A percentile compares a stretch with the other conserved stretches of the same genome.
These are phyloP conservation scores for Paratilapia polleni DNA, from an alignment of 2,113 vertebrate genomes.

Conservation along the genomic window DNA sequence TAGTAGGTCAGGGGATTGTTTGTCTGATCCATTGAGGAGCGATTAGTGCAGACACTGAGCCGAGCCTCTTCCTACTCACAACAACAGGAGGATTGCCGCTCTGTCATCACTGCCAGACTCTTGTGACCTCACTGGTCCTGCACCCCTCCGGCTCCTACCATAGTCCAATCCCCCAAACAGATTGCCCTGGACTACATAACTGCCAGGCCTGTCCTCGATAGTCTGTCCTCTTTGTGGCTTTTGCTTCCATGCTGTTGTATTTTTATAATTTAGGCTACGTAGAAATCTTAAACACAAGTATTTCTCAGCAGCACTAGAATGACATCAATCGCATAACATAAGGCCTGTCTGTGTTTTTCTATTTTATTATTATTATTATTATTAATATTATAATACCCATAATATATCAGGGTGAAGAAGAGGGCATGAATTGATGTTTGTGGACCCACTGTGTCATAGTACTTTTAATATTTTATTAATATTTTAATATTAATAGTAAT, in stretches of 20 bases:
- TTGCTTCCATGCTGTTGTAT: background rate
- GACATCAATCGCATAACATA: background rate
- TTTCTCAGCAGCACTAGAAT: background rate
- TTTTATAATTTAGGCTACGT: background rate
- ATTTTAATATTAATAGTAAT: too few relatives aligned
- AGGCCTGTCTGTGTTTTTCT: background rate
- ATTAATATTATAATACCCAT: background rate
- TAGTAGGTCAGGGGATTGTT: conserved; percentile 76
- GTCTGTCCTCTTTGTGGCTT: conserved; percentile 16
- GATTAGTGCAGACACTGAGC: conserved; percentile 68
- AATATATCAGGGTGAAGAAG: background rate
- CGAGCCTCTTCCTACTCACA: conserved; percentile 49
- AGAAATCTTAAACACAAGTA: background rate
- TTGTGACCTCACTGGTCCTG: conserved; percentile 26
- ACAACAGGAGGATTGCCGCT: conserved; percentile 45
- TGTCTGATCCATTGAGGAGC: conserved; percentile 73
- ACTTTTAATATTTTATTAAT: background rate
- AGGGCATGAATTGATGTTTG: background rate
- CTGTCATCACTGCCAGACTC: conserved; percentile 32
- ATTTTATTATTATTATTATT: background rate
- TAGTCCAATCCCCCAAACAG: conserved; percentile 38
- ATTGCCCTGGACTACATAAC: conserved; percentile 8
- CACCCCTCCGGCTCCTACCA: conserved; percentile 23
- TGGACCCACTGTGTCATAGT: background rate
- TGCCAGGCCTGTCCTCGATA: conserved; percentile 6